Conservation (phyloP, 2,113 vertebrate species). For the Jacana jacana region DNA sequence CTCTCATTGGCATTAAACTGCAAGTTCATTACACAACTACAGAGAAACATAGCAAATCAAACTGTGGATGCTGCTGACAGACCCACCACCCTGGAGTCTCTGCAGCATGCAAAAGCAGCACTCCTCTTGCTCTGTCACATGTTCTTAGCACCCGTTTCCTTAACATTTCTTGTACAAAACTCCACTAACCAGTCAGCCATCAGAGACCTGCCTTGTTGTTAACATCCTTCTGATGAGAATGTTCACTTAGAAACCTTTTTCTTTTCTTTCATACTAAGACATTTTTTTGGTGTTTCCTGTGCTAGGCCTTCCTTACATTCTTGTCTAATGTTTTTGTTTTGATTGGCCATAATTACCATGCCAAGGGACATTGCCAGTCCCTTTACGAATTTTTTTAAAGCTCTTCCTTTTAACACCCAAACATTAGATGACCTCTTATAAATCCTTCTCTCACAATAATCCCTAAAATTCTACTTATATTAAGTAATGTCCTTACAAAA, state of each 20-base stretch:
- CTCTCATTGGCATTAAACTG: neutral
- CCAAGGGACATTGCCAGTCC: neutral
- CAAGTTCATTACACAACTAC: neutral
- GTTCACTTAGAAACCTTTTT: neutral
- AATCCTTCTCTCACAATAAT: neutral
- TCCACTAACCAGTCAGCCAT: neutral
- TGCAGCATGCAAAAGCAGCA: rapidly evolving
- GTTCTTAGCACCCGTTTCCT: neutral
- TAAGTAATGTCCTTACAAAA: neutral
- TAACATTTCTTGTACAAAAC: neutral
- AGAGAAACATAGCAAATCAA: neutral
- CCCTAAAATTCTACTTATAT: neutral
- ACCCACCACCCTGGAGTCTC: neutral
- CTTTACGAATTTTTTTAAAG: neutral
- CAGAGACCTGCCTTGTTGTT: neutral
- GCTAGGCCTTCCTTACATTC: neutral
- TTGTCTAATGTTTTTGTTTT: neutral
- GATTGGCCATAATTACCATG: neutral
- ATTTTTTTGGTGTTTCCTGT: neutral
- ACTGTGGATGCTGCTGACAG: neutral
- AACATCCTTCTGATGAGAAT: neutral
- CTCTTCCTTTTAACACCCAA: neutral
- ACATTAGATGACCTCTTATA: neutral
- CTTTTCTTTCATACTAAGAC: neutral
- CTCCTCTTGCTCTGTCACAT: neutral